Percentiles rank a stretch among this genome's conserved stretches.
Evolutionary conservation across 2,797 vertebrate genomes (phyloP).

Genomic region (Orientallactaga sibirica): DNA sequence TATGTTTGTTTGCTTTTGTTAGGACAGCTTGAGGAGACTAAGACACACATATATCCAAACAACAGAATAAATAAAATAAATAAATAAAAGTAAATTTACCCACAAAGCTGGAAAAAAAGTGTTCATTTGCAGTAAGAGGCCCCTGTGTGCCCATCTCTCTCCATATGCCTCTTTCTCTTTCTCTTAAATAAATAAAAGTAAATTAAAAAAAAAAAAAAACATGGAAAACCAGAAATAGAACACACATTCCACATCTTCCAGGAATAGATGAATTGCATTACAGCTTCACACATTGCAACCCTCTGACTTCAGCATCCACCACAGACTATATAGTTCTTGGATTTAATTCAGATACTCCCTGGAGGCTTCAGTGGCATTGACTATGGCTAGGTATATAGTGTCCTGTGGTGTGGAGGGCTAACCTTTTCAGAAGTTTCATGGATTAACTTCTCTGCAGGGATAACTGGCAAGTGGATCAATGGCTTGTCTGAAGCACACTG

Average conservation of each 20-base stretch:
- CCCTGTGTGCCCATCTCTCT: too few relatives aligned
- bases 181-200: too few relatives aligned
- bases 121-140: too few relatives aligned
- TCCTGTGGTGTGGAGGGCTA: background rate
- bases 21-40: background rate
- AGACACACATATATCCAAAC: background rate
- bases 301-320: background rate
- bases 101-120: too few relatives aligned
- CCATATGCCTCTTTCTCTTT: too few relatives aligned
- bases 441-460: background rate
- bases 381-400: background rate
- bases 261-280: background rate
- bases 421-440: background rate
- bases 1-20: background rate
- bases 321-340: background rate
- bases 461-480: background rate
- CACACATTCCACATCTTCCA: too few relatives aligned
- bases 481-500: background rate
- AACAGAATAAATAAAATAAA: background rate
- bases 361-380: background rate
- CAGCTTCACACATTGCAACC: background rate
- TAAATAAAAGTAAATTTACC: fast-evolving
- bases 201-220: too few relatives aligned
- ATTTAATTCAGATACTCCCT: background rate
- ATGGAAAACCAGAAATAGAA: background rate